Evolutionary conservation across 2,888 invertebrate species (phyloP), one percentile per base, ranked within the genome.

Genomic region (Drosophila birchii): DNA sequence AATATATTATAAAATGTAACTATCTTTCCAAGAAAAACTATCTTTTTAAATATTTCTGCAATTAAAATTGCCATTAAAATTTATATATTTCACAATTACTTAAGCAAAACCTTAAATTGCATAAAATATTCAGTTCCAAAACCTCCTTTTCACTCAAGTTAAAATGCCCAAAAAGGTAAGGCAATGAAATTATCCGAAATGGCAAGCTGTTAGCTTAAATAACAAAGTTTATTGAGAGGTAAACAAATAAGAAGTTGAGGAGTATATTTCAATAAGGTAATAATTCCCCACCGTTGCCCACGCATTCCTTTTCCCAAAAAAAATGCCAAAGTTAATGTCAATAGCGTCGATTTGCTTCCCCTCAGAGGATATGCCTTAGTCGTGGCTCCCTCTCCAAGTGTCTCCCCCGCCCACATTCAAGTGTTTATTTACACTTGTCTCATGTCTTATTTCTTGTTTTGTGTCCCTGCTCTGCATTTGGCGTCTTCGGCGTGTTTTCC

Each of bases 391-490:
- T 20, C 54, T 23, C 44, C 62, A 20, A 41, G 38, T 29, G 29
- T 18, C 20, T 32, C 18, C 38, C 39, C 39, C 34, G 29, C 34
- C 38, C 16, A 23, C 32, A 14, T 61, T 53, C 34, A 63, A 51
- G 64, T 71, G 73, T 72, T 72, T 72, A 72, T 72, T 61, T 72
- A 57, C 71, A 72, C 74, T 56, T 74, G 56, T 74, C 75, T 66
- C 36, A 49, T 81, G 74, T 75, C 75, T 76, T 70, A 66, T 71
- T 84, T 86, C 68, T 78, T 83, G 77, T 86, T 81, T 79, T 78
- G 85, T 72, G 78, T 84, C 76, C 71, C 67, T 64, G 45, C 53
- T 60, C 49, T 36, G 53, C 56, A 66, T 16, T 64, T 58, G 59
- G 53, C 55, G 61, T 72, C 38, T n/a, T 32, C 47, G 55, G 43